These are phyloP conservation scores for Leucopsar rothschildi DNA, from an alignment of 2,113 vertebrate species.

Conservation along the genomic window DNA sequence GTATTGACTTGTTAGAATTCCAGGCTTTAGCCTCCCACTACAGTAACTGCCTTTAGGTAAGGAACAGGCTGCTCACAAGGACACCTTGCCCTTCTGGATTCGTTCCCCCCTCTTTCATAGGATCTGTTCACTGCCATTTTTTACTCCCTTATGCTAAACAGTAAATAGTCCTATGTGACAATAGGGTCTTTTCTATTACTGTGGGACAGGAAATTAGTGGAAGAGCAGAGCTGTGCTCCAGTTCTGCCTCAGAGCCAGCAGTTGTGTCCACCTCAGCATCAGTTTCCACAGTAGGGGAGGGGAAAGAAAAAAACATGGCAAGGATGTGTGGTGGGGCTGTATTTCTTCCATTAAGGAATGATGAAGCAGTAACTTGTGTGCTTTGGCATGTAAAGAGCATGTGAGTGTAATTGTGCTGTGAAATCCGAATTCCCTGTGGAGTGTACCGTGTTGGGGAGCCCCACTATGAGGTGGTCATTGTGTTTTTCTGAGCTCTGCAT, in stretches of 20 bases:
- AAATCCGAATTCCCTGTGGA: neutral
- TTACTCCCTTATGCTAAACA: neutral
- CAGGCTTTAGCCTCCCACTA: constrained; percentile 14
- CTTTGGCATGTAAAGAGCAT: neutral
- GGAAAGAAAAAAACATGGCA: neutral
- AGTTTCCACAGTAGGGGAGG: neutral
- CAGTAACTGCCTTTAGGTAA: constrained; percentile 53
- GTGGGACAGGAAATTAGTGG: neutral
- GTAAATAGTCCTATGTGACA: neutral
- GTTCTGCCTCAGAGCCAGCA: neutral
- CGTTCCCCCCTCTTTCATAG: neutral
- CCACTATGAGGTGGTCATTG: neutral
- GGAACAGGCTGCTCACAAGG: neutral
- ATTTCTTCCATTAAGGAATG: neutral
- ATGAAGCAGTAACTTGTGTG: neutral
- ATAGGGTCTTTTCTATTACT: neutral
- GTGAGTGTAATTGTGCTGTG: neutral
- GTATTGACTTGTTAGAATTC: constrained; percentile 21
- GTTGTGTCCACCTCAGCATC: neutral
- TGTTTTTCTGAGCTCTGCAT: neutral
- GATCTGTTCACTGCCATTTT: neutral
- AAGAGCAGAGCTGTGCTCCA: neutral
- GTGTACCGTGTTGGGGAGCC: fast-evolving
- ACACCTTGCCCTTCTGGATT: neutral
- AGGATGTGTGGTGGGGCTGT: neutral